Conservation (phyloP, 2,888 invertebrate species). For the Zygogramma bicolorata region DNA sequence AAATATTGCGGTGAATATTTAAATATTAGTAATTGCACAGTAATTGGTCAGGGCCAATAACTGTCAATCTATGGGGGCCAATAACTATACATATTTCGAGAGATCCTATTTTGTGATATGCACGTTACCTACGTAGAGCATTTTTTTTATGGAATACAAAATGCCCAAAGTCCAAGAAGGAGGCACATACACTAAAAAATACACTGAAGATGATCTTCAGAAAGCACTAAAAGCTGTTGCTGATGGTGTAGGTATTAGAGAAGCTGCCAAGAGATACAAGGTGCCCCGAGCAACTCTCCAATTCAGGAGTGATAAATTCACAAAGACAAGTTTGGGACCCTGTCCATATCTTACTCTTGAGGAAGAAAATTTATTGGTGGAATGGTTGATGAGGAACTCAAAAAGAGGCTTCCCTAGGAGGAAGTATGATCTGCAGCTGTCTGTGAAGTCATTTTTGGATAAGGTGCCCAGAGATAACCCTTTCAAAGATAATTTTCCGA, state of each 20-base stretch:
- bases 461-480: neutral
- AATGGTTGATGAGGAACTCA: neutral
- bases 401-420: slow-evolving; percentile 3
- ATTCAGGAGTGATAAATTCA: neutral
- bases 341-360: neutral
- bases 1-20: too few relatives aligned
- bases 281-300: neutral
- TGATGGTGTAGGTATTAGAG: neutral
- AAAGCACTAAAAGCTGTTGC: neutral
- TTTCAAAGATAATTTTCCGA: neutral
- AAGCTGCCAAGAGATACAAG: neutral
- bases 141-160: too few relatives aligned
- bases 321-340: neutral
- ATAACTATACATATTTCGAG: too few relatives aligned
- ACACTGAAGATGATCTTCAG: neutral
- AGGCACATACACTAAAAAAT: neutral
- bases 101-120: too few relatives aligned
- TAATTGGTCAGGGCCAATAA: too few relatives aligned
- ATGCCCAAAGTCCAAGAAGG: neutral
- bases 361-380: neutral
- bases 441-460: neutral
- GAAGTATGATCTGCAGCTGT: neutral
- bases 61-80: too few relatives aligned
- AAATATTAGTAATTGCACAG: too few relatives aligned
- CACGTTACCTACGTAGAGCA: too few relatives aligned